Percentiles rank a stretch among this genome's conserved stretches.
Evolutionary conservation across 2,888 invertebrate genomes (phyloP).

Genomic region (Cheilosia impressa): DNA sequence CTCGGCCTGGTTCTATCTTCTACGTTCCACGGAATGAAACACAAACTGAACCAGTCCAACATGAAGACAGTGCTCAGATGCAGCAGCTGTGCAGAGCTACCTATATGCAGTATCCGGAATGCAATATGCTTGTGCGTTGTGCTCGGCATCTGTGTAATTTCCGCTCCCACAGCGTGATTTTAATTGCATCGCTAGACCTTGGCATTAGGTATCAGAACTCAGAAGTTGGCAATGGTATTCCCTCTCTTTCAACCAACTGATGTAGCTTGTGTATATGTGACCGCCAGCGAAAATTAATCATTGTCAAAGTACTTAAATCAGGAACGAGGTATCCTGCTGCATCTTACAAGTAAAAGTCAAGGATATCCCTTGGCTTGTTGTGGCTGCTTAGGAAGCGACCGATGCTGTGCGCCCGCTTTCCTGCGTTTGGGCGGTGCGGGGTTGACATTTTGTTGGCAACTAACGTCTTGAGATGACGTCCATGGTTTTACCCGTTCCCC

Average conservation of each 20-base stretch:
- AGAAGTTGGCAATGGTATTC: constrained; percentile 31
- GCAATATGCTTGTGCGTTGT: constrained; percentile 60
- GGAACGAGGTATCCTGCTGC: constrained; percentile 71
- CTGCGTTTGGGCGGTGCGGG: background rate
- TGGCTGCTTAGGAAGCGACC: constrained; percentile 31
- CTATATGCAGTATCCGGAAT: constrained; percentile 50
- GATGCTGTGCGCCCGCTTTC: background rate
- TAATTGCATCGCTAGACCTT: constrained; percentile 71
- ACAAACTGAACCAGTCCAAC: constrained; percentile 9
- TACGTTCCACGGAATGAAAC: constrained; percentile 42
- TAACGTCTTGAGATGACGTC: constrained; percentile 67
- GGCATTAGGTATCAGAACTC: constrained; percentile 53
- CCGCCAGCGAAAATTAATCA: constrained; percentile 77
- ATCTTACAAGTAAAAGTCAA: constrained; percentile 67
- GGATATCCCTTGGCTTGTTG: constrained; percentile 55
- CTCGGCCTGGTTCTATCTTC: background rate
- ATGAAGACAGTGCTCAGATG: constrained; percentile 33
- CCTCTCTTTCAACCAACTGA: background rate
- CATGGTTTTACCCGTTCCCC: constrained; percentile 15
- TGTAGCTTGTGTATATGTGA: constrained; percentile 11
- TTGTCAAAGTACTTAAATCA: constrained; percentile 78
- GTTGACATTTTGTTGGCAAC: constrained; percentile 57
- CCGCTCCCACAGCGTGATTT: constrained; percentile 67
- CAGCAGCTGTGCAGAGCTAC: constrained; percentile 45
- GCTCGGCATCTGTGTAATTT: constrained; percentile 68